phyloP scores from a whole-genome alignment of 2,797 vertebrate species.

The Pelobates cultripes region DNA sequence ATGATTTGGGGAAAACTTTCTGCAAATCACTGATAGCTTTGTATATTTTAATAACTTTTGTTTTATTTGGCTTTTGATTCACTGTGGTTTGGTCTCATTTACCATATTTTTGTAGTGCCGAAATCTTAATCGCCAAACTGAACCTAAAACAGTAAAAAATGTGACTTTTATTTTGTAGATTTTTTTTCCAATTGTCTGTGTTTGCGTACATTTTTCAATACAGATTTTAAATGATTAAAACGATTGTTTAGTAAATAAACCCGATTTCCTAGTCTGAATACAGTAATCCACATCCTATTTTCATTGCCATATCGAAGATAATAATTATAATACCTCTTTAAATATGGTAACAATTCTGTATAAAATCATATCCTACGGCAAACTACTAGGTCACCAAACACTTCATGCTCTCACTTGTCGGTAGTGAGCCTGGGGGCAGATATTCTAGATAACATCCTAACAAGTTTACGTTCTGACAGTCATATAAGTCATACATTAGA shows the following conservation, averaged over 20 bases:
- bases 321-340: conserved; percentile 8
- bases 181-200: no score
- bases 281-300: background rate
- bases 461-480: conserved; percentile 34
- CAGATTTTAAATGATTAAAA: background rate
- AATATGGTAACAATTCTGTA: conserved; percentile 6
- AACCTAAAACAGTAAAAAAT: no score
- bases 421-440: conserved; percentile 29
- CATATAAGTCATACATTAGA: background rate
- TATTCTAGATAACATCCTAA: conserved; percentile 26
- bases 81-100: no score
- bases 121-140: no score
- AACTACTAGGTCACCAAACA: conserved; percentile 20
- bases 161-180: no score
- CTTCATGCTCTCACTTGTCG: conserved; percentile 33
- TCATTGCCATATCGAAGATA: background rate
- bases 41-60: no score
- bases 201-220: no score
- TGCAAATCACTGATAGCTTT: no score
- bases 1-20: no score
- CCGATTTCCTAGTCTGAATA: background rate
- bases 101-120: no score
- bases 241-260: background rate
- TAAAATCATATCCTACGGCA: conserved; percentile 24
- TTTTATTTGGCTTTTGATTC: no score